phyloP scores from a whole-genome alignment of 2,113 vertebrate genomes.

The Lampris incognitus region DNA sequence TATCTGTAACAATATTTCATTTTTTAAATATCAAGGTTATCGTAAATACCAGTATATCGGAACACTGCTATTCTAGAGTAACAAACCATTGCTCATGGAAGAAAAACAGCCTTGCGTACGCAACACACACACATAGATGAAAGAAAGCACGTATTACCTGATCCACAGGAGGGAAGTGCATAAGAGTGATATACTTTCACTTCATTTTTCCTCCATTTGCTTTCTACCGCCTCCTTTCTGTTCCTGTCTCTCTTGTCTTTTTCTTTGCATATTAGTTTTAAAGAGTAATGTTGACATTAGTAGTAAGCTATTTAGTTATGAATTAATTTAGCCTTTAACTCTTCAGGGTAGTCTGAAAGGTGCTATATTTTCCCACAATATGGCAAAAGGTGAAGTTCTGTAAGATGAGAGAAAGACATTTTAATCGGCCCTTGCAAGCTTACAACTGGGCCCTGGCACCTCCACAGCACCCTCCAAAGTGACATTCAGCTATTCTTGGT shows the following conservation, averaged over 20 bases:
- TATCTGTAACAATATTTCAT: no score
- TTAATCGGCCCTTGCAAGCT: not conserved
- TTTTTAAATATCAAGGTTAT: no score
- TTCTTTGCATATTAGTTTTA: no score
- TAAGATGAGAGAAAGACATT: no score
- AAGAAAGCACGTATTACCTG: conserved; percentile 33
- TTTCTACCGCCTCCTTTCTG: not conserved
- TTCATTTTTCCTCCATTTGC: conserved; percentile 46
- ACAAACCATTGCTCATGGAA: no score
- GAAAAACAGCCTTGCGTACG: not conserved
- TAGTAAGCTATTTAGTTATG: no score
- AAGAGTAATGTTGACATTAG: no score
- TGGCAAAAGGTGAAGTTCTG: no score
- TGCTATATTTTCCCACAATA: no score
- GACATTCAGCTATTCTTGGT: conserved; percentile 12
- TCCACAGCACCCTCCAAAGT: not conserved
- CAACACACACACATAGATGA: not conserved
- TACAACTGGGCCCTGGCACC: not conserved
- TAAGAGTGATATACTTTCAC: conserved; percentile 58
- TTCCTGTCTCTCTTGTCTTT: not conserved
- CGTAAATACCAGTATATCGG: no score
- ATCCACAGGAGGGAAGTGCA: conserved; percentile 45
- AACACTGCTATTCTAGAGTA: no score
- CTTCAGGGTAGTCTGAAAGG: not conserved
- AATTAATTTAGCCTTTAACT: not conserved